Percentiles rank a stretch among this genome's conserved stretches.
Evolutionary conservation across 2,797 vertebrate species (phyloP).

Genomic region (Poecilia gillii): DNA sequence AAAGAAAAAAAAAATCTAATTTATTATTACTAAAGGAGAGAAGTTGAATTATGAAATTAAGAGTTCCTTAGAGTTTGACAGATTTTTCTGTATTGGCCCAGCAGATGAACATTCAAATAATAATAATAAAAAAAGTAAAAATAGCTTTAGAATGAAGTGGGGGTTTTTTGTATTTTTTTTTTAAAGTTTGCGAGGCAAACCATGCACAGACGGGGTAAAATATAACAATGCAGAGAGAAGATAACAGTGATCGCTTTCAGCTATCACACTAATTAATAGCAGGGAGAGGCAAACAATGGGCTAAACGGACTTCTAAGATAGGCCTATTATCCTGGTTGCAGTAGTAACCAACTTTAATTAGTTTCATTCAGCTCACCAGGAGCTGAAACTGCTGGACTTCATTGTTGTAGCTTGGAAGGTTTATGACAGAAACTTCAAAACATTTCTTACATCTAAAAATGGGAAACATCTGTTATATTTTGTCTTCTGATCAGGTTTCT

Average conservation of each 20-base stretch:
- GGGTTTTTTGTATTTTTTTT: neutral
- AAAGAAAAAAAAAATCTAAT: neutral
- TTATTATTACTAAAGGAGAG: neutral
- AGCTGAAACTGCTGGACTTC: slow-evolving; percentile 1
- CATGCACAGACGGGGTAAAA: neutral
- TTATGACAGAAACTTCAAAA: neutral
- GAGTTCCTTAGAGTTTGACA: neutral
- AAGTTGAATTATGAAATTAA: neutral
- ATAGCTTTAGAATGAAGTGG: neutral
- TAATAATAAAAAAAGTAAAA: neutral
- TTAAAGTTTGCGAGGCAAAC: neutral
- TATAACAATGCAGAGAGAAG: neutral
- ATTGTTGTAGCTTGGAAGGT: neutral
- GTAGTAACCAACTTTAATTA: slow-evolving; percentile 3
- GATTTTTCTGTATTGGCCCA: neutral
- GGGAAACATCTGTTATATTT: neutral
- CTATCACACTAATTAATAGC: neutral
- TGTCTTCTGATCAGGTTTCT: neutral
- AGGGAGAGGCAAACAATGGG: slow-evolving; percentile 1
- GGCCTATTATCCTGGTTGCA: slow-evolving; percentile 1
- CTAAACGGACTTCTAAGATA: neutral
- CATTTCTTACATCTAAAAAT: neutral
- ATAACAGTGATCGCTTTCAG: slow-evolving; percentile 1
- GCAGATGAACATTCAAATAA: neutral
- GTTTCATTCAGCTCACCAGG: neutral